Evolutionary conservation across 2,888 invertebrate species (phyloP).

Genomic region (Tipula lateralis): DNA sequence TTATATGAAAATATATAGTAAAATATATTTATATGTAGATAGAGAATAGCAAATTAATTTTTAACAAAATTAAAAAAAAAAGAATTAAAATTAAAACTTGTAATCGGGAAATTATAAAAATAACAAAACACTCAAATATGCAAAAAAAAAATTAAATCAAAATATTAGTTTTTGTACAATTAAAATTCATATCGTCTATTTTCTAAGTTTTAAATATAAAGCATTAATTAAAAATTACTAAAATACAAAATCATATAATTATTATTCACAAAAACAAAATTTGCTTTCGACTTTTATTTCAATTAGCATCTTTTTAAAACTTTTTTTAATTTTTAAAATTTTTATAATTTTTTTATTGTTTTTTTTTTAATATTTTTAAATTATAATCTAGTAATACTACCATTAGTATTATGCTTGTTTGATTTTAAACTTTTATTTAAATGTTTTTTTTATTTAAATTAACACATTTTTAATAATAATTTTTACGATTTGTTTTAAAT

Average conservation of each 20-base stretch:
- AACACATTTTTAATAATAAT: conserved; percentile 19
- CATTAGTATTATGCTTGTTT: not conserved
- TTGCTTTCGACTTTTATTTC: not conserved
- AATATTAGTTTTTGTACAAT: conserved; percentile 19
- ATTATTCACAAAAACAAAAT: not conserved
- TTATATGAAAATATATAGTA: not conserved
- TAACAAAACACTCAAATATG: conserved; percentile 5
- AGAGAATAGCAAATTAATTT: too few species aligned
- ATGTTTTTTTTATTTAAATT: not conserved
- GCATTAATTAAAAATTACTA: conserved; percentile 9
- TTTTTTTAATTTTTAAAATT: not conserved
- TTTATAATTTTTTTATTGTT: not conserved
- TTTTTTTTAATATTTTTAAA: not conserved
- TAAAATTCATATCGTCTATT: not conserved
- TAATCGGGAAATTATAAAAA: conserved; percentile 4
- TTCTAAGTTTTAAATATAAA: not conserved
- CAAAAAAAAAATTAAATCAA: conserved; percentile 5
- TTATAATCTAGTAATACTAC: conserved; percentile 19
- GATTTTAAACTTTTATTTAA: not conserved
- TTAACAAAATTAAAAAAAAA: not conserved
- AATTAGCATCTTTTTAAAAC: conserved; percentile 19
- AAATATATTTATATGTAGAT: not conserved
- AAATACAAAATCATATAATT: not conserved
- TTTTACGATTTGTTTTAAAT: not conserved
- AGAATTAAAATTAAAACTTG: too few species aligned